phyloP scores from a whole-genome alignment of 2,113 vertebrate genomes.

The Gambusia affinis region DNA sequence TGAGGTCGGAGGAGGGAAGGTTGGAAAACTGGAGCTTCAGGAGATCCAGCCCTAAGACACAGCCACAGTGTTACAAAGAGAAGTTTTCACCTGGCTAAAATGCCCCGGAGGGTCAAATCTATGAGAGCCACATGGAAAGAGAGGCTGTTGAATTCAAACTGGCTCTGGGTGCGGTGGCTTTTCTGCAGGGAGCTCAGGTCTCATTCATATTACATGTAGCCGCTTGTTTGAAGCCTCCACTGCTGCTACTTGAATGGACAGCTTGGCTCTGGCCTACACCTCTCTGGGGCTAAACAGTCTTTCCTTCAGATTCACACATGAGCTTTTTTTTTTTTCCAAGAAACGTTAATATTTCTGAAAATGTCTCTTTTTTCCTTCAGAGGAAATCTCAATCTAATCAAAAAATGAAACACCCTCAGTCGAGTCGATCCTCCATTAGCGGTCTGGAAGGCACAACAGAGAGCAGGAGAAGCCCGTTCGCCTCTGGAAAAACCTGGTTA shows the following conservation, averaged over 20 bases:
- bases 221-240: conserved; percentile 71
- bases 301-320: conserved; percentile 23
- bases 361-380: background rate
- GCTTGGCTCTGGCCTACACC: conserved; percentile 51
- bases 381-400: background rate
- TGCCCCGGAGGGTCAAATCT: conserved; percentile 26
- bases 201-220: conserved; percentile 78
- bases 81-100: conserved; percentile 51
- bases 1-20: conserved; percentile 12
- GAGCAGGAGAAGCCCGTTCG: conserved; percentile 22
- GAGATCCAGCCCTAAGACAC: conserved; percentile 13
- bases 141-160: conserved; percentile 47
- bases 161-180: conserved; percentile 40
- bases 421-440: background rate
- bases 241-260: conserved; percentile 63
- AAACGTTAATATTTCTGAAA: conserved; percentile 2
- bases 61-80: conserved; percentile 18
- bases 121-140: conserved; percentile 37
- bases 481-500: conserved; percentile 59
- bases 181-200: conserved; percentile 57
- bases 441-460: background rate
- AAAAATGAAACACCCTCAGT: background rate
- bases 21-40: background rate
- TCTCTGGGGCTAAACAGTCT: conserved; percentile 40
- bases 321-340: conserved; percentile 30